phyloP scores from a whole-genome alignment of 2,797 vertebrate genomes.

The Neosalanx taihuensis region DNA sequence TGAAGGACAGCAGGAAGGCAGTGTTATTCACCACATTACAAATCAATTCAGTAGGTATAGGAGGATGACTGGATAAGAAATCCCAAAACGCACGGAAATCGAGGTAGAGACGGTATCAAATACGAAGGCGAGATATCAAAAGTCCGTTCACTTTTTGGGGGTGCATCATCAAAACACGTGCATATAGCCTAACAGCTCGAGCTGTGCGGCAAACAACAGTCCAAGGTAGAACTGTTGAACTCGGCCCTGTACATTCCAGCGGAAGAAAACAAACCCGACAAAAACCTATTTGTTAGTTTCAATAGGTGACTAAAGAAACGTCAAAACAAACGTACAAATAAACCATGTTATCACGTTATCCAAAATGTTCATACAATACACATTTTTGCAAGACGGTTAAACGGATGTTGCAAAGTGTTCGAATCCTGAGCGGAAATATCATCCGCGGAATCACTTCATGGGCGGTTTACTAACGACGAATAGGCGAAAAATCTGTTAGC shows the following conservation, averaged over 20 bases:
- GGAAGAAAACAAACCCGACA: neutral
- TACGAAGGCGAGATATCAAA: constrained; percentile 23
- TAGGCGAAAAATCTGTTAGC: constrained; percentile 27
- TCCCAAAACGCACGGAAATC: neutral
- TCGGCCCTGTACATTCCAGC: neutral
- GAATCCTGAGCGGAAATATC: constrained; percentile 17
- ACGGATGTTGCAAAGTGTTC: constrained; percentile 7
- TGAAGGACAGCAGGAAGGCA: constrained; percentile 19
- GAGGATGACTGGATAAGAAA: neutral
- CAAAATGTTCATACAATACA: neutral
- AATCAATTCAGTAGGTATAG: constrained; percentile 11
- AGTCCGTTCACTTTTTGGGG: constrained; percentile 6
- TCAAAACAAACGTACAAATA: neutral
- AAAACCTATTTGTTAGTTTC: neutral
- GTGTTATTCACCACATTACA: constrained; percentile 33
- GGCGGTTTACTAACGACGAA: constrained; percentile 23
- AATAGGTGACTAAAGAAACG: neutral
- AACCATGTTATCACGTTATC: neutral
- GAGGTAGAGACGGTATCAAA: neutral
- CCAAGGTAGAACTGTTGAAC: constrained; percentile 12
- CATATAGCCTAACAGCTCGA: constrained; percentile 24
- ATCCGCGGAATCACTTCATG: constrained; percentile 20
- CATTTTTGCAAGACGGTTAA: neutral
- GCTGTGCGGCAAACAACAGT: neutral
- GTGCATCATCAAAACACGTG: constrained; percentile 3